phyloP scores from a whole-genome alignment of 2,113 vertebrate species.

The Vicugna pacos region DNA sequence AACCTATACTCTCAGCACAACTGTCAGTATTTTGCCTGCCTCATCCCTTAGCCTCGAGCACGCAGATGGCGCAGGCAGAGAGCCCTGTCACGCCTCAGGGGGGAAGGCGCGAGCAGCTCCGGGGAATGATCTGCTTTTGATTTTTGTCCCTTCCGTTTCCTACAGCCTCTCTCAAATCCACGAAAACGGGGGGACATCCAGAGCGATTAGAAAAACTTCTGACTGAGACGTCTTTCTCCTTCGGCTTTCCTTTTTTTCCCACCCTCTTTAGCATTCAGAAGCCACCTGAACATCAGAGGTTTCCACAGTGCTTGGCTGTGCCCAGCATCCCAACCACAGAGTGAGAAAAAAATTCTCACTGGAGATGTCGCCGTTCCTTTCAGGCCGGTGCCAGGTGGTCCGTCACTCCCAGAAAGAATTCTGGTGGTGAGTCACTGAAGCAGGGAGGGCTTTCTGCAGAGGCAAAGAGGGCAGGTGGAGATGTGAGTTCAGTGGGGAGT shows the following conservation, averaged over 20 bases:
- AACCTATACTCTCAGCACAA: conserved; percentile 52
- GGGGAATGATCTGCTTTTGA: conserved; percentile 70
- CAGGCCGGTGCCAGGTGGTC: conserved; percentile 76
- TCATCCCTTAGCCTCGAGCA: neutral
- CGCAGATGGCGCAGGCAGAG: conserved; percentile 17
- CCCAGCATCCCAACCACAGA: conserved; percentile 81
- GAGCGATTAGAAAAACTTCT: conserved; percentile 83
- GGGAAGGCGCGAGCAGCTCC: conserved; percentile 56
- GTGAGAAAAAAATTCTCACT: conserved; percentile 73
- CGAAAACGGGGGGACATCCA: conserved; percentile 74
- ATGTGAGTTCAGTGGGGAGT: neutral
- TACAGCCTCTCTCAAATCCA: conserved; percentile 47
- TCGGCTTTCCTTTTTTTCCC: neutral
- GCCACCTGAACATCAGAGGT: conserved; percentile 80
- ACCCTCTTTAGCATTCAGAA: conserved; percentile 81
- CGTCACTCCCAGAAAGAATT: conserved; percentile 50
- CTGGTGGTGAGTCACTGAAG: conserved; percentile 62
- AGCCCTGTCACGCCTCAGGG: neutral
- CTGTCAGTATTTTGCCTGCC: conserved; percentile 49
- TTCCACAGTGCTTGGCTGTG: conserved; percentile 83
- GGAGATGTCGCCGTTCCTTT: conserved; percentile 76
- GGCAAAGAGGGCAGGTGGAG: rapidly evolving
- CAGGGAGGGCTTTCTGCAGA: neutral
- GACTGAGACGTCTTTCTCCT: conserved; percentile 75
- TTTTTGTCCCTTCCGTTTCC: conserved; percentile 56